A percentile compares a stretch with the other conserved stretches of the same genome.
Conservation (phyloP, 2,797 vertebrate species). For the Tachyglossus aculeatus region DNA sequence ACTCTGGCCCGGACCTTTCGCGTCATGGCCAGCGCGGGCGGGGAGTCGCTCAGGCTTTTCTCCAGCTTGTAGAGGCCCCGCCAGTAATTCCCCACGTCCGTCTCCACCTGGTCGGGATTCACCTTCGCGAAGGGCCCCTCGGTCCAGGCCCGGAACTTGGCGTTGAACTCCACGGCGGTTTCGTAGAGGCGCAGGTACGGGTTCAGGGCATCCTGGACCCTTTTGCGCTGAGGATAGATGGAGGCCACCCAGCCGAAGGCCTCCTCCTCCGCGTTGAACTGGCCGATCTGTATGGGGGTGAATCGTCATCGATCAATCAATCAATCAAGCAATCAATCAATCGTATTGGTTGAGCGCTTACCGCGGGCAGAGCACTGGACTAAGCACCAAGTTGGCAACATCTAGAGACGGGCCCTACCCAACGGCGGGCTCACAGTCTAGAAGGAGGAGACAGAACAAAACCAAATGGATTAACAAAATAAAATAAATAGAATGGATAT, state of each 20-base stretch:
- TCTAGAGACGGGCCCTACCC: too few relatives aligned
- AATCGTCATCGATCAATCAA: too few relatives aligned
- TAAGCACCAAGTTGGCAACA: too few relatives aligned
- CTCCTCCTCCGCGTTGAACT: conserved; percentile 86
- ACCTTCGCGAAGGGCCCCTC: conserved; percentile 79
- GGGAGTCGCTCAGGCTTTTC: conserved; percentile 77
- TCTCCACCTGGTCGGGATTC: conserved; percentile 83
- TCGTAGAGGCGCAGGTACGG: conserved; percentile 86
- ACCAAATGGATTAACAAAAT: too few relatives aligned
- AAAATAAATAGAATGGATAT: too few relatives aligned
- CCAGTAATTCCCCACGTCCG: conserved; percentile 82
- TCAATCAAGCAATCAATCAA: too few relatives aligned
- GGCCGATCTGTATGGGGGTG: conserved; percentile 81
- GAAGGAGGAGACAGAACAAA: too few relatives aligned
- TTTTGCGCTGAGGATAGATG: conserved; percentile 84
- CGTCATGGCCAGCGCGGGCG: conserved; percentile 78
- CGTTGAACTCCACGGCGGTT: conserved; percentile 77
- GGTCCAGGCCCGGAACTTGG: conserved; percentile 77
- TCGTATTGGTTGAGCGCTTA: too few relatives aligned
- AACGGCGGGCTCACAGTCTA: too few relatives aligned
- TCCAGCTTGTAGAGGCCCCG: conserved; percentile 84
- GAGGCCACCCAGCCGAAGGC: conserved; percentile 82
- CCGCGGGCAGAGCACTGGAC: too few relatives aligned
- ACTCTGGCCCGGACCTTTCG: conserved; percentile 76
- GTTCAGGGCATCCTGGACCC: conserved; percentile 78